Percentiles rank a stretch among this genome's conserved stretches.
These are phyloP conservation scores for Oxystoma pomonae DNA, from an alignment of 2,888 invertebrate species.

Conservation along the genomic window DNA sequence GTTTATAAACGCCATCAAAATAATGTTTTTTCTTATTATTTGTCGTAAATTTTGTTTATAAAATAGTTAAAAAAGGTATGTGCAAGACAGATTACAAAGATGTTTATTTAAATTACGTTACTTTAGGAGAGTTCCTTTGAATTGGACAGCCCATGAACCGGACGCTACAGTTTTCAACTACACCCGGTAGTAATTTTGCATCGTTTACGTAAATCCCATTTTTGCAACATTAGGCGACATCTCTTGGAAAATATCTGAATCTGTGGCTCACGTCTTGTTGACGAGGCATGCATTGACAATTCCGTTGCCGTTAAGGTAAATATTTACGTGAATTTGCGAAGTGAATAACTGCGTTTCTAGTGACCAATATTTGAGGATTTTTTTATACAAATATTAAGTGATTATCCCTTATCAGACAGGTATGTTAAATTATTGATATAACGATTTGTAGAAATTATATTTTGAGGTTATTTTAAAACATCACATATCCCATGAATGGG, in stretches of 20 bases:
- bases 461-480: conserved; percentile 1
- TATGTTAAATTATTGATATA: no score
- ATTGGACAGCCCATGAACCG: conserved; percentile 12
- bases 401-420: conserved; percentile 7
- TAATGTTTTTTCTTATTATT: no score
- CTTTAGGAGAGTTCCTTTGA: conserved; percentile 10
- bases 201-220: neutral
- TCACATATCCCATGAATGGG: conserved; percentile 11
- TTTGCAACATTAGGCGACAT: conserved; percentile 11
- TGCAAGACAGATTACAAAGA: no score
- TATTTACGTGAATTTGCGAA: no score
- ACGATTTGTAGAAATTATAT: no score
- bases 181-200: conserved; percentile 11
- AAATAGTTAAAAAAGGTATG: no score
- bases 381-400: conserved; percentile 8
- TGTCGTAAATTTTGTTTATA: no score
- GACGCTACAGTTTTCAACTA: conserved; percentile 11
- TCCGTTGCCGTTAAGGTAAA: no score
- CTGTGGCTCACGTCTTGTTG: conserved; percentile 2
- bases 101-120: no score
- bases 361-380: conserved; percentile 6
- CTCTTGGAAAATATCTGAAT: conserved; percentile 6
- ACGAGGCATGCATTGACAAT: no score
- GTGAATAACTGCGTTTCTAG: no score
- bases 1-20: no score